Base-by-base conservation (phyloP, 2,797 vertebrate genomes). In the Psittacula derbiana region DNA sequence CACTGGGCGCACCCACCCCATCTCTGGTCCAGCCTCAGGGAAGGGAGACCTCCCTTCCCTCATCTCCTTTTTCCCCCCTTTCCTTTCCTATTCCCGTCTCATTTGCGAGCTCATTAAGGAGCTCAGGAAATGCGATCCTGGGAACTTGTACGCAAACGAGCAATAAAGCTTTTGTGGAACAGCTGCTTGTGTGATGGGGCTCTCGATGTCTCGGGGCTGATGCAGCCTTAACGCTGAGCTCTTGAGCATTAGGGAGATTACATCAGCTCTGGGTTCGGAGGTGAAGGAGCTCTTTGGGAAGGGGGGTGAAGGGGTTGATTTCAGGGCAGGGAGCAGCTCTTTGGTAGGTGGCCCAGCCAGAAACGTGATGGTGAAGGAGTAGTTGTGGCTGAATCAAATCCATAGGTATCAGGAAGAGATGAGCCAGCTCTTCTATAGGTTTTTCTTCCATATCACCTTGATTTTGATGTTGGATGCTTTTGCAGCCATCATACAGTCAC, bases 91-190 rank as follows among this genome's bases (percentile, higher is more conserved):
- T 96, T 95, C 76, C 88, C 94, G 95, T 96, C 96, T 96, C 94
- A 92, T 97, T 95, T 95, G 95, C 33, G 90, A 88, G 85, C 92
- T 97, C 96, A 90, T 97, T 97, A 97, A 93, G 93, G 53, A 93
- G 93, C 94, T 90, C 74, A 84, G 92, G 95, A 96, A 97, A 93
- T 97, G 96, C 14, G 84, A 88, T 91, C 80, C 92, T 95, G 95
- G 93, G 94, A 90, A 30, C 91, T 94, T 16, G 1, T 92, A 96
- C 8, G 50, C 93, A 95, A 96, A 94, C 65, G 58, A 92, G 96
- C 95, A 96, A 95, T 97, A 97, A 97, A 96, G 95, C 95, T 91
- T 95, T 90, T 95, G 96, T 94, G 2, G 96, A 97, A 80, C 97
- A 97, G 96, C 97, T 97, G 97, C 93, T 94, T 13, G 91, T 88